Evolutionary conservation across 2,888 invertebrate genomes (phyloP).

Genomic region (Scrobipalpa costella): DNA sequence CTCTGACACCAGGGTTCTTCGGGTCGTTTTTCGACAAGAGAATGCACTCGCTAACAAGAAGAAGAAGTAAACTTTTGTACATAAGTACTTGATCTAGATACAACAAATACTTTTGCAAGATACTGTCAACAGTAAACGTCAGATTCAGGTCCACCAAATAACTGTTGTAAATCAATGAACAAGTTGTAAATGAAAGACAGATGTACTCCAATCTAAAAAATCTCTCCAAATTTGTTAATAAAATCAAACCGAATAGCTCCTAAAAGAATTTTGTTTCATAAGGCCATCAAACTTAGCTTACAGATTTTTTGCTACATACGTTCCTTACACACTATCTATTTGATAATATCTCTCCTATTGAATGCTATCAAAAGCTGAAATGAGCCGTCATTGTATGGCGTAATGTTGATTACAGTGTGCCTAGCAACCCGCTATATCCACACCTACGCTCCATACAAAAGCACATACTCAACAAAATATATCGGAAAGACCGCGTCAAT

Average conservation of each 20-base stretch:
- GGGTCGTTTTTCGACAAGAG: too few relatives aligned
- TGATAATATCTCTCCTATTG: constrained; percentile 3
- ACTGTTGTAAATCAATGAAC: too few relatives aligned
- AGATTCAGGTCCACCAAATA: neutral
- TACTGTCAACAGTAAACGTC: neutral
- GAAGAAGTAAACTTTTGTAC: neutral
- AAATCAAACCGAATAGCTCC: too few relatives aligned
- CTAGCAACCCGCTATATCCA: neutral
- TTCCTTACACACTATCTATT: constrained; percentile 1
- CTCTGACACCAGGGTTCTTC: too few relatives aligned
- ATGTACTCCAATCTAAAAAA: too few relatives aligned
- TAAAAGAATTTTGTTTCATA: too few relatives aligned
- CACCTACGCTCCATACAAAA: neutral
- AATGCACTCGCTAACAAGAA: too few relatives aligned
- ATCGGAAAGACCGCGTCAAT: constrained; percentile 20
- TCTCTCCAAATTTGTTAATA: too few relatives aligned
- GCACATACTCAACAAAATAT: constrained; percentile 4
- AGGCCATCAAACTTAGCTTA: too few relatives aligned
- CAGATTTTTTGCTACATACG: neutral
- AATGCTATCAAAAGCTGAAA: neutral
- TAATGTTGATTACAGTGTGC: neutral
- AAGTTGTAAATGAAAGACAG: too few relatives aligned
- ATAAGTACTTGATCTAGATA: neutral
- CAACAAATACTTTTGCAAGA: neutral
- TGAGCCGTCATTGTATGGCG: constrained; percentile 8